Base-by-base conservation (phyloP, 2,113 vertebrate genomes). In the Piprites chloris region DNA sequence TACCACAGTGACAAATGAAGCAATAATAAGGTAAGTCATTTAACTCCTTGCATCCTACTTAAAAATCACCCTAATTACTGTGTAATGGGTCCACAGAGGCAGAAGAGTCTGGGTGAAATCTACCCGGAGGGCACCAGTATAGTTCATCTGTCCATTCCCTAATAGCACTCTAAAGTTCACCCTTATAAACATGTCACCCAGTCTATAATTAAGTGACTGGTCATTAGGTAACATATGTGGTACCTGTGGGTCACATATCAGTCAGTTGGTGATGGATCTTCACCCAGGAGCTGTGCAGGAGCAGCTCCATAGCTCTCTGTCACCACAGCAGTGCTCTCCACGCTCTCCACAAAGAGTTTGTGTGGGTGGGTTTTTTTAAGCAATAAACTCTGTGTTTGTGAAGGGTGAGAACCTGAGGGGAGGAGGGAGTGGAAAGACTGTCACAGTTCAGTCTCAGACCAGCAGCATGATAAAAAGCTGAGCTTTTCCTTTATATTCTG, bases 161-260 rank as follows among this genome's bases (percentile, higher is more conserved):
- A 99, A 99, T 98, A 98, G 98, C 97, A 90, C 98, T 97, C 98
- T 98, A 99, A 99, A 99, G 99, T 99, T 99, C 99, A 99, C 98
- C 98, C 99, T 98, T 99, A 99, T 99, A 99, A 99, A 99, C 99
- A 98, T 99, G 99, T 99, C 99, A 99, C 98, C 71, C 89, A 95
- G 98, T 95, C 96, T 75, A 97, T 99, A 99, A 99, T 99, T 98
- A 99, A 99, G 98, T 98, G 98, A 98, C 98, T 97, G 96, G 98
- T 98, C 98, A 99, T 98, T 98, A 98, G 98, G 98, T 98, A 98
- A 98, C 98, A 97, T 69, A 97, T 98, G 92, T 86, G 78, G 96
- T 99, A 99, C 98, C 98, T 98, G 98, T 98, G 98, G 98, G 98
- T 98, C 98, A 98, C 98, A 97, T 97, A 98, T 99, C 98, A 98